Evolutionary conservation across 2,888 invertebrate species (phyloP), one percentile per base, ranked within the genome.

Genomic region (Ophion ellenae): DNA sequence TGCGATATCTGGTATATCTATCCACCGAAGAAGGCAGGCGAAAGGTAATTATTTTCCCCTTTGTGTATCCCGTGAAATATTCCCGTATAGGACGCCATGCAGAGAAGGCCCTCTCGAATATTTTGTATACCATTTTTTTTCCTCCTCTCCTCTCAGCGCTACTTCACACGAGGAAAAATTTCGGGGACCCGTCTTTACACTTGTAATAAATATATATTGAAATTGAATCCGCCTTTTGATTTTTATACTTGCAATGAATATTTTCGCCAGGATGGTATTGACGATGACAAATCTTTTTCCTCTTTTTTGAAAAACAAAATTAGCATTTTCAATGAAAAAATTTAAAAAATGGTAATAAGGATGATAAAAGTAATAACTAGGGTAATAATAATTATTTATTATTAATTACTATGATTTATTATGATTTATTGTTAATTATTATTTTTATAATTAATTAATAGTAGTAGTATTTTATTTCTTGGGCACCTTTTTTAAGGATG

Each of bases 31-130:
- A 45, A 77, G 83, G 86, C 87, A 89, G 89, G 90, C 87, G 61
- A 75, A 88, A 89, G 91, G 89, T 93, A 92, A 93, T 93, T 93
- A 93, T 93, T 92, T 78, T 92, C 90, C 88, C 75, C 90, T 91
- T 93, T 91, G 91, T 92, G 89, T 88, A 88, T 77, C 86, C 86
- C 87, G 86, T 83, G 87, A 89, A 89, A 90, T 90, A 80, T 81
- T 81, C 47, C 88, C 87, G 88, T 81, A 61, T 24, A 87, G 87
- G 92, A 89, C 91, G 88, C 90, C 92, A 92, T 90, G 91, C 89
- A 87, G 92, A 89, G 92, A 91, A 88, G 89, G 87, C 87, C 32
- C 47, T 76, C 53, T 71, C 59, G 20, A 75, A 83, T 69, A 63
- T 75, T 81, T 67, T 36, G 66, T 81, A 59, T 81, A 67, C 67